Percentiles rank a stretch among this genome's conserved stretches.
Evolutionary conservation across 2,113 vertebrate genomes (phyloP).

Genomic region (Promerops cafer): DNA sequence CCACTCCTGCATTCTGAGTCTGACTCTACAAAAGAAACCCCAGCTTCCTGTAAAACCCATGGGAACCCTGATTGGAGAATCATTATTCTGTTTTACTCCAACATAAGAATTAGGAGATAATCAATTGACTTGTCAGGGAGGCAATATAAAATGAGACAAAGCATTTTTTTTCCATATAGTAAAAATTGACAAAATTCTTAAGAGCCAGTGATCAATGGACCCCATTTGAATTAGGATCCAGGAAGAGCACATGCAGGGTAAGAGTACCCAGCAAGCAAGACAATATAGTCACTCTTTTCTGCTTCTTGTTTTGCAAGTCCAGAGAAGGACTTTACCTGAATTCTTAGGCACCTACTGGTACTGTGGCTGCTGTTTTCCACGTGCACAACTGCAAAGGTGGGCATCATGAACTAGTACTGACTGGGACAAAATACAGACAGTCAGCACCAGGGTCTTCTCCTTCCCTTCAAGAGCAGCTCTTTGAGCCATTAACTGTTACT

Average conservation of each 20-base stretch:
- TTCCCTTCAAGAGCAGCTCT: neutral
- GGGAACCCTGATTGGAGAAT: neutral
- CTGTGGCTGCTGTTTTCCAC: neutral
- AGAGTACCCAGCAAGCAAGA: neutral
- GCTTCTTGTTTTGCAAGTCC: neutral
- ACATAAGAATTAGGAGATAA: neutral
- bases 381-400: neutral
- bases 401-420: neutral
- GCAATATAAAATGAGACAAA: neutral
- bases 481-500: neutral
- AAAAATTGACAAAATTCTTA: neutral
- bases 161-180: neutral
- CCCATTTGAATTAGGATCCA: neutral
- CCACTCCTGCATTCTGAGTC: neutral
- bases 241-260: neutral
- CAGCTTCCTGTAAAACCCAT: neutral
- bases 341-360: neutral
- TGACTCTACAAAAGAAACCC: neutral
- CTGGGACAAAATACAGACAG: neutral
- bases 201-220: neutral
- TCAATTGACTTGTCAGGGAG: neutral
- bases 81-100: neutral
- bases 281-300: neutral
- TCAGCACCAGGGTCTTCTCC: neutral
- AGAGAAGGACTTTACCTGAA: neutral